Conservation (phyloP, 2,113 vertebrate species). For the Pandion haliaetus region DNA sequence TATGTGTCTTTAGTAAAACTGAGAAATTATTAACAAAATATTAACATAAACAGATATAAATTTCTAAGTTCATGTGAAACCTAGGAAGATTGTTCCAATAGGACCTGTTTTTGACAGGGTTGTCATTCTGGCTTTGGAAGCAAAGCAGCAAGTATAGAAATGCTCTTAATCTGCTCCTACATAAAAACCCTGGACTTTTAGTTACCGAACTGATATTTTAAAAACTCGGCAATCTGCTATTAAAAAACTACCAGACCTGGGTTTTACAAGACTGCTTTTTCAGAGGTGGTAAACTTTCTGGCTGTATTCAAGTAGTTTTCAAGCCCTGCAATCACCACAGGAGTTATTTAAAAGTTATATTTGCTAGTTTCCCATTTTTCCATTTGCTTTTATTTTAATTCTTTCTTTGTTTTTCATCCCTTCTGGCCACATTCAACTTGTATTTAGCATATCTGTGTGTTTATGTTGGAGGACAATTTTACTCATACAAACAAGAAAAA, state of each 20-base stretch:
- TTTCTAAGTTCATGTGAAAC: background rate
- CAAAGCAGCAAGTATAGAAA: background rate
- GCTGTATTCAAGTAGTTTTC: background rate
- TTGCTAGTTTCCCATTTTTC: background rate
- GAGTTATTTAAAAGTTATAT: background rate
- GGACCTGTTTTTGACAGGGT: background rate
- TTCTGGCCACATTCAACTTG: background rate
- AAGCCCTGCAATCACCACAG: background rate
- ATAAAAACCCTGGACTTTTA: background rate
- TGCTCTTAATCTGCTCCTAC: background rate
- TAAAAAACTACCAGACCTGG: background rate
- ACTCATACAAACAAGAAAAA: background rate
- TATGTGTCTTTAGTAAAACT: background rate
- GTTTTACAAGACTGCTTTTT: background rate
- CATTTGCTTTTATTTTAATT: background rate
- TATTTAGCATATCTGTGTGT: background rate
- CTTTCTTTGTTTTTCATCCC: background rate
- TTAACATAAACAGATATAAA: background rate
- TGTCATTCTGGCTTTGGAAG: background rate
- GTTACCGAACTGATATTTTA: slow-evolving; percentile 3
- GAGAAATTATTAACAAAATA: background rate
- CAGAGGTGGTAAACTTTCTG: background rate
- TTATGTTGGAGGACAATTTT: background rate
- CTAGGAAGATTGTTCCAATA: background rate
- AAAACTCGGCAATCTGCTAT: background rate